phyloP scores from a whole-genome alignment of 2,888 invertebrate species.

The Drosophila ochracea region DNA sequence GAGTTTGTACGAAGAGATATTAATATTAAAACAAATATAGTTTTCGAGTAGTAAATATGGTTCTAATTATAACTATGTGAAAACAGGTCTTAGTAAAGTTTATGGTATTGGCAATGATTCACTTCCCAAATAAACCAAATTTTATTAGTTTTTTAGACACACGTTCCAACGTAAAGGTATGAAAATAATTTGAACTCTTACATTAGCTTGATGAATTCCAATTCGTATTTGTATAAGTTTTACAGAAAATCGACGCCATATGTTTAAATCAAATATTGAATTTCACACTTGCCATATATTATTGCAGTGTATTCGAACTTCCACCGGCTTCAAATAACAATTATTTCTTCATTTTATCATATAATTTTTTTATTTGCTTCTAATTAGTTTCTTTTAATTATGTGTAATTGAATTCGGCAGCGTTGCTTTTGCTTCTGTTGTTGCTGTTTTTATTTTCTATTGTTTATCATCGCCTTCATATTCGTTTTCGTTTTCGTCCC shows the following conservation, averaged over 20 bases:
- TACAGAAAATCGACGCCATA: not conserved
- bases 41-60: not conserved
- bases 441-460: slow-evolving; percentile 12
- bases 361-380: slow-evolving; percentile 27
- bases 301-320: not conserved
- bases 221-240: not conserved
- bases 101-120: not conserved
- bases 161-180: not conserved
- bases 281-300: not conserved
- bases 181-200: not conserved
- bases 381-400: slow-evolving; percentile 50
- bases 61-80: not conserved
- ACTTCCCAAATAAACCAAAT: not conserved
- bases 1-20: not conserved
- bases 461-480: slow-evolving; percentile 4
- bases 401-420: slow-evolving; percentile 52
- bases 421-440: slow-evolving; percentile 4
- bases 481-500: not conserved
- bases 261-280: not conserved
- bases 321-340: not conserved
- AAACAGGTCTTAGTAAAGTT: not conserved
- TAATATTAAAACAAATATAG: not conserved
- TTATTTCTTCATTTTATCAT: not conserved
- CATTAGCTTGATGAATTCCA: not conserved
- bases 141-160: not conserved